These are phyloP conservation scores for Eupeodes luniger DNA, from an alignment of 2,888 invertebrate genomes.

Conservation along the genomic window DNA sequence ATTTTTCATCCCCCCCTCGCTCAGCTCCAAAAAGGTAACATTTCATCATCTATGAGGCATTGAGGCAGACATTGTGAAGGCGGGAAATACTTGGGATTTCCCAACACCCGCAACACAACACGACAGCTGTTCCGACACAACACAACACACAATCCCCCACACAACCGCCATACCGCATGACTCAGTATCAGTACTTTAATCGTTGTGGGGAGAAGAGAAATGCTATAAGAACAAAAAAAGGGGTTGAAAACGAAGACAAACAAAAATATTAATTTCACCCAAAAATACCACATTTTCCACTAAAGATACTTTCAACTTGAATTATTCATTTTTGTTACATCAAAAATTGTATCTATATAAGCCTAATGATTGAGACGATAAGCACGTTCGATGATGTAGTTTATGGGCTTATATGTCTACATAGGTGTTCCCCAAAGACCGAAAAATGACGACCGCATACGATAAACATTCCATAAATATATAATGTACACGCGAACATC, in stretches of 20 bases:
- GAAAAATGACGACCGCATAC: not conserved
- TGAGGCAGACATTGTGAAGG: constrained; percentile 53
- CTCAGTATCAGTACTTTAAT: constrained; percentile 63
- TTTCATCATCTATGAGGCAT: constrained; percentile 49
- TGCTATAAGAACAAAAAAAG: not conserved
- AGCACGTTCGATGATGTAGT: constrained; percentile 52
- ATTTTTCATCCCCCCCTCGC: not conserved
- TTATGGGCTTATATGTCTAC: not conserved
- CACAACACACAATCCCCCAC: constrained; percentile 1
- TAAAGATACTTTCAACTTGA: constrained; percentile 49
- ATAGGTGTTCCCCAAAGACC: constrained; percentile 39
- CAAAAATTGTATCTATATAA: constrained; percentile 24
- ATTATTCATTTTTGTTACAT: constrained; percentile 53
- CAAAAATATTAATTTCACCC: constrained; percentile 25
- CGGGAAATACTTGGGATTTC: constrained; percentile 60
- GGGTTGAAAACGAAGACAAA: not conserved
- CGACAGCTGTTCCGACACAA: constrained; percentile 57
- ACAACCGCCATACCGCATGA: constrained; percentile 48
- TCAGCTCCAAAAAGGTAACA: not conserved
- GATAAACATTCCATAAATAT: constrained; percentile 63
- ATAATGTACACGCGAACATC: constrained; percentile 58
- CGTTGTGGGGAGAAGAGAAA: not conserved
- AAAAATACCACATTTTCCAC: constrained; percentile 1
- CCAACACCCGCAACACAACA: constrained; percentile 35
- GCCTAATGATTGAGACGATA: constrained; percentile 55